These are phyloP conservation scores for Apus apus DNA, from an alignment of 2,113 vertebrate species.

Conservation along the genomic window DNA sequence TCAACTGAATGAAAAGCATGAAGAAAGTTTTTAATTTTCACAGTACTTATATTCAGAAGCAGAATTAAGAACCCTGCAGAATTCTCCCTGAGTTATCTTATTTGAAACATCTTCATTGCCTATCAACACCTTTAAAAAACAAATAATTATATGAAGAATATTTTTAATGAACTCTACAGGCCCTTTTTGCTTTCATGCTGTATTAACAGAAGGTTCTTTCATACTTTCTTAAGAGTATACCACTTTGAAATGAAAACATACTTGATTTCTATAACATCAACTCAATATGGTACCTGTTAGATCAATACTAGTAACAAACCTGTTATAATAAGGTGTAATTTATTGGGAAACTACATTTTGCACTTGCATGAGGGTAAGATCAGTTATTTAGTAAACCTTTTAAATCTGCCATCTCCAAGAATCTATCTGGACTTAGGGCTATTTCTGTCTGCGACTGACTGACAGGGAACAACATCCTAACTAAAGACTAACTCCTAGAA, in stretches of 20 bases:
- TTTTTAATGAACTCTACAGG: neutral
- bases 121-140: neutral
- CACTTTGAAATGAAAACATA: slow-evolving; percentile 33
- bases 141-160: neutral
- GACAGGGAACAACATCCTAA: neutral
- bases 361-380: neutral
- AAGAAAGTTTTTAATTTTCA: neutral
- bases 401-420: neutral
- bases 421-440: neutral
- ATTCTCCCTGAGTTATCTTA: neutral
- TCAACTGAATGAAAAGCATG: neutral
- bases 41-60: neutral
- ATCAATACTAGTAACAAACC: neutral
- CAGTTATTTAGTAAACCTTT: slow-evolving; percentile 18
- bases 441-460: neutral
- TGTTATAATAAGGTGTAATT: neutral
- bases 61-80: neutral
- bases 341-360: neutral
- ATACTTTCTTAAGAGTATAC: neutral
- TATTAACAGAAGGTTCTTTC: neutral
- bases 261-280: neutral
- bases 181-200: neutral
- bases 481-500: neutral
- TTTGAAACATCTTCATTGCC: neutral
- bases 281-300: neutral